Conservation (phyloP, 2,113 vertebrate species). For the Phalacrocorax carbo region DNA sequence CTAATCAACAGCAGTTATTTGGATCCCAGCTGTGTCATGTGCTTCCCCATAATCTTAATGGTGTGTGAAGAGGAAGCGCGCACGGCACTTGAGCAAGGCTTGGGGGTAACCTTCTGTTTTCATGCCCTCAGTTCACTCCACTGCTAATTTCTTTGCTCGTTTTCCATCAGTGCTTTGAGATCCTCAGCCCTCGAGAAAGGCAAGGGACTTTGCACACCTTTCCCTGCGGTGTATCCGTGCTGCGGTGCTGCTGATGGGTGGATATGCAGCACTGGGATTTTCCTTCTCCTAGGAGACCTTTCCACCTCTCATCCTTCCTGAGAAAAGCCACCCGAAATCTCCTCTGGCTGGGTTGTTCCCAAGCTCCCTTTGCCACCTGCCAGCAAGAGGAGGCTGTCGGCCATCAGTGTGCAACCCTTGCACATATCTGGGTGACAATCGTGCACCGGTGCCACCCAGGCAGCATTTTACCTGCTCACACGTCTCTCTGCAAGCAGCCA, state of each 20-base stretch:
- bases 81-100: not conserved
- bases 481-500: not conserved
- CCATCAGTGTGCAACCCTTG: not conserved
- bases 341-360: not conserved
- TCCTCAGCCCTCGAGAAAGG: not conserved
- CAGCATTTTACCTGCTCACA: not conserved
- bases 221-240: rapidly evolving
- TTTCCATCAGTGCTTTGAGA: not conserved
- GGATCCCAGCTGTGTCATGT: not conserved
- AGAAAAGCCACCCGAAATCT: not conserved
- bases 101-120: not conserved
- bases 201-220: rapidly evolving
- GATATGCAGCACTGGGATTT: rapidly evolving
- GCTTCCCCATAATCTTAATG: not conserved
- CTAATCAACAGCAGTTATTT: not conserved
- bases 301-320: not conserved
- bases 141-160: not conserved
- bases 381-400: not conserved
- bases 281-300: not conserved
- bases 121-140: not conserved
- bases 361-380: not conserved
- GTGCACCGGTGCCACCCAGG: not conserved
- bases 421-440: not conserved
- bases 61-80: not conserved
- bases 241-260: rapidly evolving